phyloP scores from a whole-genome alignment of 2,888 invertebrate genomes.

The Cacoxenus indagator region DNA sequence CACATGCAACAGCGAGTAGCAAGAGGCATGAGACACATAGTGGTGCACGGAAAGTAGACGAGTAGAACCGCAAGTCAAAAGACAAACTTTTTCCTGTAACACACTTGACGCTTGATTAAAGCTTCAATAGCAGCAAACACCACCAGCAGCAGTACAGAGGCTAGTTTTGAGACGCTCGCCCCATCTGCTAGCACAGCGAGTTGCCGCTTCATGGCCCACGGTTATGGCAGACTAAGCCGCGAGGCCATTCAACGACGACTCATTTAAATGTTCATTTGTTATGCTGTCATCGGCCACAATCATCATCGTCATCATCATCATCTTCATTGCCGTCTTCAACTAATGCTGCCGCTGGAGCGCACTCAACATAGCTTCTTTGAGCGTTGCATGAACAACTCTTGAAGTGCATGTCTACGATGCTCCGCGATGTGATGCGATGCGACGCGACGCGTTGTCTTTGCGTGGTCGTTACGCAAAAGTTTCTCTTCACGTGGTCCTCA shows the following conservation, averaged over 20 bases:
- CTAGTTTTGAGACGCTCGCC: too few species aligned
- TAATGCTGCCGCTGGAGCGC: constrained; percentile 28
- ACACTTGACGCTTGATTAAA: constrained; percentile 58
- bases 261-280: constrained; percentile 62
- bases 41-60: neutral
- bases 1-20: constrained; percentile 2
- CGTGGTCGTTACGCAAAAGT: constrained; percentile 33
- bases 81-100: constrained; percentile 23
- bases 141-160: constrained; percentile 28
- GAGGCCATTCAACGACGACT: constrained; percentile 38
- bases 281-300: constrained; percentile 53
- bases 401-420: constrained; percentile 51
- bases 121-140: constrained; percentile 33
- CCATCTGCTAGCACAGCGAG: too few species aligned
- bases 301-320: constrained; percentile 30
- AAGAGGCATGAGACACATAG: neutral
- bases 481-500: neutral
- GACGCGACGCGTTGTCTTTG: constrained; percentile 33
- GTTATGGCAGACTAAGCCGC: constrained; percentile 22
- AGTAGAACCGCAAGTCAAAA: constrained; percentile 8
- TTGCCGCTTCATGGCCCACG: neutral
- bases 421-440: constrained; percentile 37
- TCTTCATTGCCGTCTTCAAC: constrained; percentile 27
- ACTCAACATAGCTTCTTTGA: constrained; percentile 29
- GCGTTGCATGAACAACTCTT: neutral